Conservation (phyloP, 2,113 vertebrate genomes). For the Channa maculata region DNA sequence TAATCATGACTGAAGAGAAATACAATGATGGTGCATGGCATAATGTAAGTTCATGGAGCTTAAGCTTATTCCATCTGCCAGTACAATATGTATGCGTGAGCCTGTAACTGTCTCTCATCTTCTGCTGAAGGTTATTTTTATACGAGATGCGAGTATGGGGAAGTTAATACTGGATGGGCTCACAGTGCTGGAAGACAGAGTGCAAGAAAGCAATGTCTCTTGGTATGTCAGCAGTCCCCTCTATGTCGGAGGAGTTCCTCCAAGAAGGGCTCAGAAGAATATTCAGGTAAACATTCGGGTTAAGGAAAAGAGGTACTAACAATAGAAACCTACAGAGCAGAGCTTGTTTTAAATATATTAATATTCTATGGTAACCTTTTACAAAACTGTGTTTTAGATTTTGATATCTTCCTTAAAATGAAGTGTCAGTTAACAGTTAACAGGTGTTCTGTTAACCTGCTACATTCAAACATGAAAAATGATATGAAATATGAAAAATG, state of each 20-base stretch:
- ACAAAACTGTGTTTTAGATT: no score
- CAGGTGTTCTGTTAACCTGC: no score
- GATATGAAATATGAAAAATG: no score
- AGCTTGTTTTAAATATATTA: no score
- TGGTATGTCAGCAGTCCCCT: conserved; percentile 88
- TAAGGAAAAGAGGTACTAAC: neutral
- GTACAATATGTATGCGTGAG: neutral
- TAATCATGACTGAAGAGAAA: conserved; percentile 88
- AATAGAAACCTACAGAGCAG: no score
- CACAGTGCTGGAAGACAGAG: conserved; percentile 85
- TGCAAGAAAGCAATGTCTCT: conserved; percentile 49
- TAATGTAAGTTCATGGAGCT: conserved; percentile 83
- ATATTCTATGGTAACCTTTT: no score
- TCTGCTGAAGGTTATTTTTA: conserved; percentile 88
- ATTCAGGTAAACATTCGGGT: conserved; percentile 80
- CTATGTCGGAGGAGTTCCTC: conserved; percentile 92
- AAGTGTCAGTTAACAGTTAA: no score
- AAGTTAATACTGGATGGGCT: conserved; percentile 90
- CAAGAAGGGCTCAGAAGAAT: conserved; percentile 88
- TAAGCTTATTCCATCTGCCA: neutral
- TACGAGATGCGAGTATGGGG: conserved; percentile 85
- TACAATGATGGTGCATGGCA: conserved; percentile 94
- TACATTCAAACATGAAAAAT: no score
- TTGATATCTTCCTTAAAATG: no score
- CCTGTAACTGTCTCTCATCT: conserved; percentile 20